phyloP scores from a whole-genome alignment of 2,113 vertebrate genomes.

The Calyptommatus sinebrachiatus region DNA sequence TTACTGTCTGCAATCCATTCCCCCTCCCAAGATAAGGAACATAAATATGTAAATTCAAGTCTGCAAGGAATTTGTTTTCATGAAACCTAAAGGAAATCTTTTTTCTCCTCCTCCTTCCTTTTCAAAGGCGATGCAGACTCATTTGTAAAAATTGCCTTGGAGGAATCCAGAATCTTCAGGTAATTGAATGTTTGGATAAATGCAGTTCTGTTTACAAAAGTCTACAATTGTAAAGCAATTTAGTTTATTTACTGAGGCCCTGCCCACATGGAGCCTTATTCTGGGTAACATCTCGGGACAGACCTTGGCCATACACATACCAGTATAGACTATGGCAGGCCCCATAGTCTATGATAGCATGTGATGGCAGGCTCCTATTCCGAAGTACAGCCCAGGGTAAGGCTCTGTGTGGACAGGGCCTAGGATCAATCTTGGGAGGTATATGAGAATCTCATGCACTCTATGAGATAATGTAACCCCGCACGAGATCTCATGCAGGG shows the following conservation, averaged over 20 bases:
- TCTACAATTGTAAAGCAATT: background rate
- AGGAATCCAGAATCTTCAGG: constrained; percentile 21
- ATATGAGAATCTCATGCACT: too few species aligned
- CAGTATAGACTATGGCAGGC: too few species aligned
- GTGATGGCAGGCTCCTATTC: too few species aligned
- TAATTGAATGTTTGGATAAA: constrained; percentile 29
- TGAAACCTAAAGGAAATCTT: constrained; percentile 14
- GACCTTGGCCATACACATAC: too few species aligned
- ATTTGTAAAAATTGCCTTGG: constrained; percentile 31
- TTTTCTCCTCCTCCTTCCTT: constrained; percentile 7
- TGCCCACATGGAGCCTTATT: too few species aligned
- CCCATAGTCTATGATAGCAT: too few species aligned
- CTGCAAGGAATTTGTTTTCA: background rate
- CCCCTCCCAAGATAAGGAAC: background rate
- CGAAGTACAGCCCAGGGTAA: too few species aligned
- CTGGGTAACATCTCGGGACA: too few species aligned
- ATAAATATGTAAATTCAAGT: background rate
- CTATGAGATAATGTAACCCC: too few species aligned
- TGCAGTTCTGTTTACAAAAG: constrained; percentile 12
- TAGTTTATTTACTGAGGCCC: background rate
- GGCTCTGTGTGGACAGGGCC: too few species aligned
- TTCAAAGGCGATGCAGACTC: constrained; percentile 22
- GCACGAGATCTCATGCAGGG: too few species aligned
- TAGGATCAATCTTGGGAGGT: too few species aligned
- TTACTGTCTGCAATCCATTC: constrained; percentile 12